These are phyloP conservation scores for Andrena dorsata DNA, from an alignment of 2,888 invertebrate genomes.

Conservation along the genomic window DNA sequence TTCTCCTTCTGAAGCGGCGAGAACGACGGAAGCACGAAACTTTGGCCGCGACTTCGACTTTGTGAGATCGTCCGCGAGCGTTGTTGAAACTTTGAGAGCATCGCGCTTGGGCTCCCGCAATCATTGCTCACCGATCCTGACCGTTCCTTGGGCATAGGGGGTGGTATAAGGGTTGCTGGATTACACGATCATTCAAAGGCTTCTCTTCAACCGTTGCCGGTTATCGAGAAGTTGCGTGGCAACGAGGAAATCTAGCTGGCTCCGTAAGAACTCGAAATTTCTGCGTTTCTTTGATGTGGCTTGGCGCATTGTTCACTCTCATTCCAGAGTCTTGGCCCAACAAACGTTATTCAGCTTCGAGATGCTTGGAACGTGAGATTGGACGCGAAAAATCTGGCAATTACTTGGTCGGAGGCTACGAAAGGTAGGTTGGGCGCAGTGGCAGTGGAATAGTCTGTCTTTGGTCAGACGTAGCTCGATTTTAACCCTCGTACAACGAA, in stretches of 20 bases:
- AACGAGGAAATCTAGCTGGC: neutral
- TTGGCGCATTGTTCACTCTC: neutral
- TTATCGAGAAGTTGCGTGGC: slow-evolving; percentile 29
- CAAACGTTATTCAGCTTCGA: too few species aligned
- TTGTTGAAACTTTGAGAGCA: slow-evolving; percentile 68
- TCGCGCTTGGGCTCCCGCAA: slow-evolving; percentile 56
- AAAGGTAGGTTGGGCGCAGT: too few species aligned
- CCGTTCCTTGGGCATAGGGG: slow-evolving; percentile 9
- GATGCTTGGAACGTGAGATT: neutral
- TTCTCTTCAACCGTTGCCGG: neutral
- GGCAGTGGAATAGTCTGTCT: too few species aligned
- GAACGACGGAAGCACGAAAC: slow-evolving; percentile 66
- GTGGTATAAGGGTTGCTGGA: slow-evolving; percentile 15
- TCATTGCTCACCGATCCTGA: slow-evolving; percentile 66
- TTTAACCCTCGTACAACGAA: too few species aligned
- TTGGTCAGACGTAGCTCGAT: too few species aligned
- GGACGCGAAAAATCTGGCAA: neutral
- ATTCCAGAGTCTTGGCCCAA: neutral
- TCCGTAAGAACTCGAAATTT: neutral
- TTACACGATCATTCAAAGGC: slow-evolving; percentile 37
- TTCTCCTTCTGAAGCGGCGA: neutral
- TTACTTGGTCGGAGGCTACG: too few species aligned
- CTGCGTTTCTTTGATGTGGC: slow-evolving; percentile 21
- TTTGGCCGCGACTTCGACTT: slow-evolving; percentile 71
- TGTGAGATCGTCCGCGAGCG: slow-evolving; percentile 64